A percentile compares a stretch with the other conserved stretches of the same genome.
Conservation (phyloP, 1,140 invertebrate genomes). For the Homarus americanus region DNA sequence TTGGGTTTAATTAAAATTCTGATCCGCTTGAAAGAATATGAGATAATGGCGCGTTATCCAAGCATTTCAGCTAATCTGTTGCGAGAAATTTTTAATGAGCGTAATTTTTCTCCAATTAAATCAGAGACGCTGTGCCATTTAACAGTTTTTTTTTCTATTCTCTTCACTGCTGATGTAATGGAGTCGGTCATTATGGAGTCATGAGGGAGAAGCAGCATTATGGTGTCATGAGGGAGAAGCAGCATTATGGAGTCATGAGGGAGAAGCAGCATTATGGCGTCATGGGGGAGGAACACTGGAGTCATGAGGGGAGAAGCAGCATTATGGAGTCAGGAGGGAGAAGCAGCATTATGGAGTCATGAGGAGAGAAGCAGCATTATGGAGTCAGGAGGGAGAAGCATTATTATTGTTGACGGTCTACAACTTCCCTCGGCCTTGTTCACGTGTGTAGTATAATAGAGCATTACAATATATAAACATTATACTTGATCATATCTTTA, state of each 20-base stretch:
- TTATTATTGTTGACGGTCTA: too few species aligned
- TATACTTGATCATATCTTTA: too few species aligned
- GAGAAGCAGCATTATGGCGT: not conserved
- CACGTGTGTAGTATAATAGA: too few species aligned
- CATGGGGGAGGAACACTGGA: not conserved
- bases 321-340: not conserved
- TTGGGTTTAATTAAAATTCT: constrained; percentile 48
- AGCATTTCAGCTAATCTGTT: constrained; percentile 4
- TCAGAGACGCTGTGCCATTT: not conserved
- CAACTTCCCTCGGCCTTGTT: too few species aligned
- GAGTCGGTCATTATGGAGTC: not conserved
- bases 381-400: too few species aligned
- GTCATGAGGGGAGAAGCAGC: not conserved
- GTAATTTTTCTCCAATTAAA: not conserved
- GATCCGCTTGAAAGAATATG: constrained; percentile 36
- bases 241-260: not conserved
- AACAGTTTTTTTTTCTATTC: not conserved
- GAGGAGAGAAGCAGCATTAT: not conserved
- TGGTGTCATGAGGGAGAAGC: not conserved
- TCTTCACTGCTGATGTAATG: not conserved
- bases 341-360: not conserved
- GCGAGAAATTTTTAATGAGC: not conserved
- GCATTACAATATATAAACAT: too few species aligned
- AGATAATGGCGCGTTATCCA: constrained; percentile 14
- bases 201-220: not conserved